Evolutionary conservation across 2,797 vertebrate species (phyloP).

Genomic region (Hydrolagus colliei): DNA sequence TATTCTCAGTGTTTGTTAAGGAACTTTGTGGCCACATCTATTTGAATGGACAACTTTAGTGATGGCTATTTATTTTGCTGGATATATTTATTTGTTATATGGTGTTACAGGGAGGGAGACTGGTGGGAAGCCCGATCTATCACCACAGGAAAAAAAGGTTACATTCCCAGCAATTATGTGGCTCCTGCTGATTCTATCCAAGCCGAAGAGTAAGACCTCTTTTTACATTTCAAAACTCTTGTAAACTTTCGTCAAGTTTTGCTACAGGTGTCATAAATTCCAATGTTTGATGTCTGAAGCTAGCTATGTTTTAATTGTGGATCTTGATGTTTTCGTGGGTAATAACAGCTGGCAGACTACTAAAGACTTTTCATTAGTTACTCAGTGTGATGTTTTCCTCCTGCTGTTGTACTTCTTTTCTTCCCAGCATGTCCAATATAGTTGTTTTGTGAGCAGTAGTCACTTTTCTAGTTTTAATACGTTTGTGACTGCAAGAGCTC

Average conservation of each 20-base stretch:
- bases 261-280: not conserved
- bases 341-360: not conserved
- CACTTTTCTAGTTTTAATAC: not conserved
- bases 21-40: not conserved
- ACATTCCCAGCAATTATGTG: conserved; percentile 95
- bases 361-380: not conserved
- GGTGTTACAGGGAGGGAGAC: conserved; percentile 76
- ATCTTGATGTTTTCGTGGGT: not conserved
- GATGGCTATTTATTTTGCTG: too few relatives aligned
- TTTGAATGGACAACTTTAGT: not conserved
- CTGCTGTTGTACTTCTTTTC: not conserved
- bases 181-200: conserved; percentile 95
- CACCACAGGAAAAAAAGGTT: conserved; percentile 86
- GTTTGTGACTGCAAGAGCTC: not conserved
- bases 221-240: conserved; percentile 20
- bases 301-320: not conserved
- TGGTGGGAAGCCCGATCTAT: conserved; percentile 98
- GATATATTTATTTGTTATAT: not conserved
- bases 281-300: not conserved
- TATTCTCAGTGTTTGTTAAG: not conserved
- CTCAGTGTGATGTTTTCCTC: too few relatives aligned
- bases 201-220: conserved; percentile 82
- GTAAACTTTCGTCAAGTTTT: not conserved
- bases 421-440: not conserved
- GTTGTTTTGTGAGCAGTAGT: not conserved